Base-by-base conservation (phyloP, 2,888 invertebrate genomes). In the Euplagia quadripunctaria region DNA sequence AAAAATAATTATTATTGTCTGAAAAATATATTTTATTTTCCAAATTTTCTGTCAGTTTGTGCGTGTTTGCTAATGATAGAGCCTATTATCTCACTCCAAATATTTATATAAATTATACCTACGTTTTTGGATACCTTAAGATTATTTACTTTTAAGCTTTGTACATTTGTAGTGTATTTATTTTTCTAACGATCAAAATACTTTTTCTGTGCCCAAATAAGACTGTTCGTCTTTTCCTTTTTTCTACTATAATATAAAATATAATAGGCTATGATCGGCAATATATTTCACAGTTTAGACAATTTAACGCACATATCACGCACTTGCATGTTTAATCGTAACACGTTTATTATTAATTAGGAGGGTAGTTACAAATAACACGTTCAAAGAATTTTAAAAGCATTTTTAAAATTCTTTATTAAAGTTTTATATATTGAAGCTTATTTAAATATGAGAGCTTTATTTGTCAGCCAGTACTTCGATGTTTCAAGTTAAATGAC, bases 271-370 rank as follows among this genome's bases (percentile, higher is more conserved):
- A 79, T 67, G 51, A 52, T 77, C 78, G 77, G 78, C 84, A 82
- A 82, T 79, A 79, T 79, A 73, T 75, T 78, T 81, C 80, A 82
- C 81, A 76, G 73, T 82, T 83, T 81, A 81, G 78, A 73, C 80
- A 81, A 81, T 84, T 80, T 78, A 74, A 76, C 74, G 89, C 91
- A 92, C 92, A 91, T 92, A 92, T 92, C 91, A 89, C 87, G 91
- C 90, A 92, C 90, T 79, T 86, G 90, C 90, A 91, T 88, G 90
- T 87, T 86, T 87, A 73, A 80, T 83, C 78, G 52, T 79, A 75
- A 81, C 76, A 80, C 77, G 74, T 81, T 83, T 82, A 79, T 77
- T 83, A 72, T 70, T 74, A 74, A 70, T 82, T 81, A 77, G 77
- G 75, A 73, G 74, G 71, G 64, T 70, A 75, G 69, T 68, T 51